Conservation (phyloP, 2,888 invertebrate species). For the Aphodius granarius region DNA sequence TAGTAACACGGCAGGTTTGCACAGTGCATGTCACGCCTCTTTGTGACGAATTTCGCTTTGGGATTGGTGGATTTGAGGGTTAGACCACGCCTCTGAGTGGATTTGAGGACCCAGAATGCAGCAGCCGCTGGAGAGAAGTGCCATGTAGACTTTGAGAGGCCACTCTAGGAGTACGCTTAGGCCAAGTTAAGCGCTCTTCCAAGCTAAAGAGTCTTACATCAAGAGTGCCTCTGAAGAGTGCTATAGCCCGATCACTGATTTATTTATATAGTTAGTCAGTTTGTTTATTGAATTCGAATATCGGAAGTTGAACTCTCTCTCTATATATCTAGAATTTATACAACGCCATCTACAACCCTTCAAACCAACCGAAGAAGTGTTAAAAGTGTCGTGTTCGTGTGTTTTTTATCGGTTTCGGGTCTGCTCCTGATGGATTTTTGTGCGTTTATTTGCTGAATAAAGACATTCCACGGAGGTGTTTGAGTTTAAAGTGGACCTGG, state of each 20-base stretch:
- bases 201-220: conserved; percentile 57
- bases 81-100: conserved; percentile 40
- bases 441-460: not conserved
- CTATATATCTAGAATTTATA: not conserved
- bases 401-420: not conserved
- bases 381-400: not conserved
- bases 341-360: not conserved
- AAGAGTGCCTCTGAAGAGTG: conserved; percentile 54
- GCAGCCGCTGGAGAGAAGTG: conserved; percentile 51
- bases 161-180: conserved; percentile 57
- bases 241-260: conserved; percentile 57
- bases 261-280: conserved; percentile 58
- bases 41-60: not conserved
- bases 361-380: not conserved
- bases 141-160: conserved; percentile 57
- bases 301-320: conserved; percentile 25
- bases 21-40: conserved; percentile 20
- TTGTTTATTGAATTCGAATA: conserved; percentile 57
- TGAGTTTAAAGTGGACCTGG: conserved; percentile 40
- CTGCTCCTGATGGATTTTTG: not conserved
- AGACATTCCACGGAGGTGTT: conserved; percentile 17
- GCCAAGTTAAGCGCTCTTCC: conserved; percentile 57
- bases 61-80: conserved; percentile 33
- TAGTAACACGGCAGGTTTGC: conserved; percentile 22
- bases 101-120: conserved; percentile 53